Percentiles rank a stretch among this genome's conserved stretches.
These are phyloP conservation scores for Catocala sponsa DNA, from an alignment of 2,888 invertebrate genomes.

Conservation along the genomic window DNA sequence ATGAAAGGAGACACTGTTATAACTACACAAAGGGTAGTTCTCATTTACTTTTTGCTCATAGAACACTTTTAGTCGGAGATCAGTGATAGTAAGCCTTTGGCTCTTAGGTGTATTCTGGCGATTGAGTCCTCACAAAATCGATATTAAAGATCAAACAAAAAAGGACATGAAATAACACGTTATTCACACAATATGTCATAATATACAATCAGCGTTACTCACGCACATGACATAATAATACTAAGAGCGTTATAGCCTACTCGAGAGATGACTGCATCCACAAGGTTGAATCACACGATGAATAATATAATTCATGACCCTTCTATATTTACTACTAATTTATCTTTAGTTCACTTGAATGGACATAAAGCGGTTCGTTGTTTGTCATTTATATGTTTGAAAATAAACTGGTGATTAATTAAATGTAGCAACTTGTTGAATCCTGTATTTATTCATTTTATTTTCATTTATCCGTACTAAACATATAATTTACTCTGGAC, in stretches of 20 bases:
- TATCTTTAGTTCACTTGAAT: conserved; percentile 37
- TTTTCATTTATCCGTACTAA: no score
- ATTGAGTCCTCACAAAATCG: no score
- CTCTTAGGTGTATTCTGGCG: background rate
- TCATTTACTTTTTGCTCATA: no score
- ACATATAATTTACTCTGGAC: no score
- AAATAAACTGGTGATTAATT: no score
- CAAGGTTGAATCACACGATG: conserved; percentile 64
- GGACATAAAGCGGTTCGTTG: conserved; percentile 29
- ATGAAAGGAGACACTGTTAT: no score
- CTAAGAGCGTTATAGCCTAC: conserved; percentile 21
- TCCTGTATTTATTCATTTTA: no score
- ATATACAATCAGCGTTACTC: conserved; percentile 51
- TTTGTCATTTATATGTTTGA: conserved; percentile 19
- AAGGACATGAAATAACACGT: background rate
- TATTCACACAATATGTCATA: conserved; percentile 3
- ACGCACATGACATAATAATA: conserved; percentile 57
- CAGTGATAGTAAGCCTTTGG: no score
- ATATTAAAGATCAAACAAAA: no score
- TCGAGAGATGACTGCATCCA: conserved; percentile 62
- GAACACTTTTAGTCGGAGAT: no score
- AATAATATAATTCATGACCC: conserved; percentile 63
- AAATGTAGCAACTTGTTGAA: no score
- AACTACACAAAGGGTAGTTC: no score
- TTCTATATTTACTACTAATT: conserved; percentile 40